A percentile compares a stretch with the other conserved stretches of the same genome.
Conservation (phyloP, 2,113 vertebrate genomes). For the Aphelocoma coerulescens region DNA sequence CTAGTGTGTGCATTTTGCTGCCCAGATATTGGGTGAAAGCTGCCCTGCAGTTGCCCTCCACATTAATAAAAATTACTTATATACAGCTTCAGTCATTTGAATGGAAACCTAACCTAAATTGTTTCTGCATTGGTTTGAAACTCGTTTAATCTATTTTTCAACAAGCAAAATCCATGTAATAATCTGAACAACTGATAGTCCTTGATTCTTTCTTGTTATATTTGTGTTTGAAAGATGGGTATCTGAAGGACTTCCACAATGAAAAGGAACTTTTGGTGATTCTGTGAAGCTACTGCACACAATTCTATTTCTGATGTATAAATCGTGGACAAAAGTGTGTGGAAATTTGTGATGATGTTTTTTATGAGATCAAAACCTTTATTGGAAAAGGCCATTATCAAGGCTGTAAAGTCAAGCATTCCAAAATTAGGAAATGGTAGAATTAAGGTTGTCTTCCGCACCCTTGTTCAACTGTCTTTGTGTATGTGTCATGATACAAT, state of each 20-base stretch:
- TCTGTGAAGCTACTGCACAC: neutral
- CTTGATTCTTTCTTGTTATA: neutral
- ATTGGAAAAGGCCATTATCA: constrained; percentile 23
- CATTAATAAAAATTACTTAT: neutral
- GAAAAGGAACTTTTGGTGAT: neutral
- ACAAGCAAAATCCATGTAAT: neutral
- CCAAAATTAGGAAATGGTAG: constrained; percentile 25
- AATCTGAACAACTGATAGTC: neutral
- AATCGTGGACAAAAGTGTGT: neutral
- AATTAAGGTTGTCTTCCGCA: constrained; percentile 1
- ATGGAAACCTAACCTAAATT: constrained; percentile 7
- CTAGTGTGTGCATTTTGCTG: neutral
- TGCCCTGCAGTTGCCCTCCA: neutral
- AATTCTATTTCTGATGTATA: neutral
- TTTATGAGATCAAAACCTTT: constrained; percentile 29
- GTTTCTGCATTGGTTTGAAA: neutral
- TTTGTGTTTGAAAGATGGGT: constrained; percentile 19
- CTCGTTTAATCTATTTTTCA: constrained; percentile 20
- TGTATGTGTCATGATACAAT: constrained; percentile 27
- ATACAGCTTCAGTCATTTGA: neutral
- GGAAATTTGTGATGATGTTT: neutral
- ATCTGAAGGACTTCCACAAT: neutral
- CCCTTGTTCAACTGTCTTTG: constrained; percentile 29
- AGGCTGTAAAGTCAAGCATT: constrained; percentile 38
- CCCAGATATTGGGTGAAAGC: neutral